Base-by-base conservation (phyloP, 2,797 vertebrate species). In the Hippoglossus hippoglossus region DNA sequence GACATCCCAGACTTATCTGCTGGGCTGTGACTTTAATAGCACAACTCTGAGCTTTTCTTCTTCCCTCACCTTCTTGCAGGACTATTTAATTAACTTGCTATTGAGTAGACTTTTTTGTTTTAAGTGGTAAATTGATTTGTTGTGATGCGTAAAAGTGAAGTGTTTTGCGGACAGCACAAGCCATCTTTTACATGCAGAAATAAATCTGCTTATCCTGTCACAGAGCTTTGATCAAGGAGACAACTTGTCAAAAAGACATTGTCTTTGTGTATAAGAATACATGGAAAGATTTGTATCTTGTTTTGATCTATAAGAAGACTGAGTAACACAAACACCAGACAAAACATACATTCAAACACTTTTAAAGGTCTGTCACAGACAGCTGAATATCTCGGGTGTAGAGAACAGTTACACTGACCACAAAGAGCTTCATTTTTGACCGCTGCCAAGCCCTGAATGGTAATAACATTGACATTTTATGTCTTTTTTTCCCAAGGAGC, bases 1-100 rank as follows among this genome's bases (percentile, higher is more conserved):
- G n/a, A 47, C 70, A 55, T 82, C 80, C 26, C 61, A 76, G 55
- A 72, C 71, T 79, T 73, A 68, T 75, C 79, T 72, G 56, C 44
- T 46, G 47, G 22, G 50, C 50, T 58, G 58, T 22, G 67, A 68
- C 73, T 77, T 79, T 81, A 61, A 77, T 47, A 77, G 76, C 62
- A 54, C 51, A 18, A 28, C 55, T 53, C 55, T 2, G 16, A 46
- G 57, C 24, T 61, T 67, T 75, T 71, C 26, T 58, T 26, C 26
- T 50, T 55, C 24, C 25, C 25, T 41, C 13, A 67, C 60, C 53
- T 60, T 54, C 59, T 62, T 47, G 47, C 28, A 41, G 44, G 44
- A 61, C 44, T 39, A 60, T 71, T 41, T 72, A 44, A 55, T 65
- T 44, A 55, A 67, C 36, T 49, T 61, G 16, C 36, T 28, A 18